A percentile compares a stretch with the other conserved stretches of the same genome.
phyloP scores from a whole-genome alignment of 1,140 invertebrate species.

The Drusus annulatus region DNA sequence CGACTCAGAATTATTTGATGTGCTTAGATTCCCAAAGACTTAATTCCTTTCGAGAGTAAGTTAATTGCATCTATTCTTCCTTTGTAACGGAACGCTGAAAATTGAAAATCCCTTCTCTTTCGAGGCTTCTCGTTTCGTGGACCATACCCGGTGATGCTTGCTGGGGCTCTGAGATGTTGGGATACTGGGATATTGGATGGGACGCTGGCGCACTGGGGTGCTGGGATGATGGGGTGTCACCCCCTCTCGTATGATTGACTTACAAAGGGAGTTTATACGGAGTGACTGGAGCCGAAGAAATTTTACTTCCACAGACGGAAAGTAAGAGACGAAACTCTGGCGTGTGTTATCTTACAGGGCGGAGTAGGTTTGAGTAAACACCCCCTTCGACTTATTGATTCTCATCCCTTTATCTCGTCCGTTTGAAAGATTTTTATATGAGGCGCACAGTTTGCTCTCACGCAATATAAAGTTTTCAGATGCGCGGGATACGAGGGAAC shows the following conservation, averaged over 20 bases:
- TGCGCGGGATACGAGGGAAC: not conserved
- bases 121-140: constrained; percentile 6
- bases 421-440: constrained; percentile 45
- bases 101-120: not conserved
- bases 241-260: constrained; percentile 44
- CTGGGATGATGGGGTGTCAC: not conserved
- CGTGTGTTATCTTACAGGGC: constrained; percentile 25
- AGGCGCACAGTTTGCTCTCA: constrained; percentile 30
- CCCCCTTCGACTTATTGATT: constrained; percentile 39
- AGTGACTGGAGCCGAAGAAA: constrained; percentile 41
- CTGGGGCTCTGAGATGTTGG: too few relatives aligned
- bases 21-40: too few relatives aligned
- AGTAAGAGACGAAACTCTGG: not conserved
- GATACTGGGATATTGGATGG: too few relatives aligned
- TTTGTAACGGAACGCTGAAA: constrained; percentile 4
- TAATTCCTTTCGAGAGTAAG: not conserved
- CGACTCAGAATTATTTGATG: too few relatives aligned
- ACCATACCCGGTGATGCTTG: not conserved
- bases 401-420: constrained; percentile 45
- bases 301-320: constrained; percentile 16
- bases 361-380: constrained; percentile 34
- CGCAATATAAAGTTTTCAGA: constrained; percentile 12
- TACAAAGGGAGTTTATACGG: constrained; percentile 52
- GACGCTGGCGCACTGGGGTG: too few relatives aligned
- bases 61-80: not conserved